Base-by-base conservation (phyloP, 2,113 vertebrate genomes). In the Rhombomys opimus region DNA sequence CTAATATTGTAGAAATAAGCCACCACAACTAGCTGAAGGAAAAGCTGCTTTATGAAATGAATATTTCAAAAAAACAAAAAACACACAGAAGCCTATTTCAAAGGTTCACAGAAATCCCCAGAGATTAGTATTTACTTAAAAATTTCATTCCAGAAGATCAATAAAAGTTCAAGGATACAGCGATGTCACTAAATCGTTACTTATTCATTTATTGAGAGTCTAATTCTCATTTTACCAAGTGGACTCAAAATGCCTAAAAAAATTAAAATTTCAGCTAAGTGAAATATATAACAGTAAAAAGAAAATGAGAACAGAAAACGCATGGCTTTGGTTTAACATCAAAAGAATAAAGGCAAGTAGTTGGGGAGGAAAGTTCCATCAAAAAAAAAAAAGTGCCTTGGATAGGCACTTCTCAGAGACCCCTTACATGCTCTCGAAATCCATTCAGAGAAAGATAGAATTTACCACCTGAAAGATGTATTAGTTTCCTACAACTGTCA, bases 131-230 rank as follows among this genome's bases (percentile, higher is more conserved):
- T 96, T 8, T 78, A 75, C 18, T 80, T 54, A 57, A 96, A 97
- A 93, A 87, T 80, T 78, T 91, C 50, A 94, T 93, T 87, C 13
- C 65, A 89, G 78, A 78, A 89, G 57, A 94, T 95, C 78, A 91
- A 84, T 84, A 68, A 89, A 96, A 90, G 63, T 91, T 89, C 18
- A 85, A 84, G 68, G n/a, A 85, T 14, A 89, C n/a, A 89, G 80
- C 77, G 76, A 94, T 96, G 57, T 88, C 95, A 93, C 46, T 90
- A 97, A 97, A 90, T 96, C 77, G 75, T 95, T 95, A 94, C 65
- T 97, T 95, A 95, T 95, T 96, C 78, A 95, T 94, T 96, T 97
- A 95, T 54, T 61, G 22, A 97, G 75, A 95, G 78, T 96, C 77
- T 94, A 23, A 96, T 85, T 93, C 67, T 87, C 87, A 57, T 41